Evolutionary conservation across 2,797 vertebrate genomes (phyloP), one percentile per base, ranked within the genome.

Genomic region (Myripristis murdjan): DNA sequence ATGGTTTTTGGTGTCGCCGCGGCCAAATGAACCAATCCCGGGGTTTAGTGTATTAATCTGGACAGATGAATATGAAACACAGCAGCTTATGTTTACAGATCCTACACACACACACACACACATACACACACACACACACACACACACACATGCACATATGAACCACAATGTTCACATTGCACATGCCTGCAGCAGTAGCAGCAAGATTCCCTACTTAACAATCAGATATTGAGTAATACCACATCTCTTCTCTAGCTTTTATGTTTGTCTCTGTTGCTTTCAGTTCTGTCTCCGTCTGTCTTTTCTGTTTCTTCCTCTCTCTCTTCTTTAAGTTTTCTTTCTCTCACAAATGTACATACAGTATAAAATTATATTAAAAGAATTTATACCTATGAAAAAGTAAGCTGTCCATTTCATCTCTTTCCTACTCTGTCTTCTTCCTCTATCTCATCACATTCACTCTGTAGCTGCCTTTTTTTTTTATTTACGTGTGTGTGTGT

Each of bases 1-100:
- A 35, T 56, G 46, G 56, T 63, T 71, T 52, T 41, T 26, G 9
- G 4, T 47, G 15, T 59, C 47, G 31, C 68, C 64, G 51, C 64
- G 57, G 56, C 73, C 56, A 77, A 79, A 62, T 48, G 28, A 48
- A 71, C 64, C 64, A 77, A 79, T 76, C 64, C 20, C 2, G 18
- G 11, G 64, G 22, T 79, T 87, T 61, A 66, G 46, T 75, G 64
- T 35, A 56, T 55, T 82, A 64, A 82, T 76, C 65, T 81, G 26
- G 60, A 64, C 43, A 78, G 55, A 81, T 73, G 71, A 81, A 64
- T 64, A 46, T 64, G 52, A 73, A 79, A 77, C 70, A 57, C 52
- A 73, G 24, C n/a, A 59, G 28, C 0, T 43, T 73, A 61, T 68
- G 55, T 55, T 78, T 12, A 37, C 51, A 64, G 46, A 77, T 70